Evolutionary conservation across 2,888 invertebrate species (phyloP).

Genomic region (Papilio demoleus): DNA sequence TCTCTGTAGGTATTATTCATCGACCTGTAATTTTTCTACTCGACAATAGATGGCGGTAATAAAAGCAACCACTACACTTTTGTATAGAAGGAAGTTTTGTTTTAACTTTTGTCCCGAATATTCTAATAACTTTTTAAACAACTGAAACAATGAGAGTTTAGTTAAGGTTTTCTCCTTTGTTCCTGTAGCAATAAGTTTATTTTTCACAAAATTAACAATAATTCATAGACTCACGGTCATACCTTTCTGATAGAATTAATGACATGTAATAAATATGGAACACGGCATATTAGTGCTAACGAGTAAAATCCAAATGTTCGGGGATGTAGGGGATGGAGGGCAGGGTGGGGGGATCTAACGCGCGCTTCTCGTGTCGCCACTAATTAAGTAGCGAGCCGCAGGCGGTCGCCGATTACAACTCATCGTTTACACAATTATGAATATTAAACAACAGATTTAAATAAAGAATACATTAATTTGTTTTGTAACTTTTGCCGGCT

Average conservation of each 20-base stretch:
- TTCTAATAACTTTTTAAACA: neutral
- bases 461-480: neutral
- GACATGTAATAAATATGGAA: slow-evolving; percentile 30
- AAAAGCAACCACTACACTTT: neutral
- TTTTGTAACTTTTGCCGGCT: neutral
- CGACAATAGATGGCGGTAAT: slow-evolving; percentile 48
- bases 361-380: slow-evolving; percentile 59
- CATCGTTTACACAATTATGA: neutral
- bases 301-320: slow-evolving; percentile 33
- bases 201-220: neutral
- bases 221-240: neutral
- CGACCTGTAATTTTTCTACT: slow-evolving; percentile 43
- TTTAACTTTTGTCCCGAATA: neutral
- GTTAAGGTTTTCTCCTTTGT: no score
- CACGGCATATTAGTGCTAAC: slow-evolving; percentile 6
- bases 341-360: slow-evolving; percentile 55
- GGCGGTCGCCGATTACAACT: slow-evolving; percentile 5
- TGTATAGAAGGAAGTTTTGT: neutral
- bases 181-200: neutral
- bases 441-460: neutral
- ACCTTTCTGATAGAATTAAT: neutral
- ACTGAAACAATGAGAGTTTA: no score
- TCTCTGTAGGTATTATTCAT: neutral
- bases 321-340: slow-evolving; percentile 11
- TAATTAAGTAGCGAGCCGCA: slow-evolving; percentile 53